Evolutionary conservation across 2,113 vertebrate species (phyloP), one percentile per base, ranked within the genome.

Genomic region (Phalacrocorax brasilianus): DNA sequence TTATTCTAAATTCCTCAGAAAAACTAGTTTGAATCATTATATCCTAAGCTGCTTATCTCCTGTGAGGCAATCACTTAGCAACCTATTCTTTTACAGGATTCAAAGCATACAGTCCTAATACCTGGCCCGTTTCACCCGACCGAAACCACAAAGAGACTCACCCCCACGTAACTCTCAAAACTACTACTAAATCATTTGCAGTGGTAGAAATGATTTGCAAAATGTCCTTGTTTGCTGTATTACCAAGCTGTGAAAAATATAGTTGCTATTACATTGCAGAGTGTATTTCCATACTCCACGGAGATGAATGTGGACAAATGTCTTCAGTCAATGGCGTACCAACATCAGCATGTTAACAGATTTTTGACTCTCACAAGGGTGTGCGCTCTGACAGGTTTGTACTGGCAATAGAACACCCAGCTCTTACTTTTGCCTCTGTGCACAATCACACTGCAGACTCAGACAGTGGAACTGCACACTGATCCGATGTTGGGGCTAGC

Each of bases 401-500:
- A 10, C 1, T 9, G 52, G 35, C 52, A 44, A 2, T 9, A 5
- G 6, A 70, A 56, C 11, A 6, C 11, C 6, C 68, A 87, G 28
- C 50, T 85, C 56, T 58, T 1, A 1, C 23, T 38, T 79, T 61
- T 79, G 14, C 26, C 30, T 55, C 49, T 38, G 13, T 27, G 58
- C 27, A 13, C 15, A 20, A 22, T 32, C 50, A 27, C 71, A 13
- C 7, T 0, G 0, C 61, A 58, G 47, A 3, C 19, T 50, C 9
- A 12, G 38, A 5, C 17, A 35, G 16, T 6, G 26, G 53, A 47
- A 24, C 14, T 22, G n/a, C 50, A 11, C 44, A 30, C 24, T 8
- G 30, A 81, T 11, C 42, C 0, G 0, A 19, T 42, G 14, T 12
- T 63, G 52, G 38, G 42, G 20, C 7, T 8, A 8, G 30, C 11